phyloP scores from a whole-genome alignment of 2,797 vertebrate genomes.

The Oreonectes daqikongensis region DNA sequence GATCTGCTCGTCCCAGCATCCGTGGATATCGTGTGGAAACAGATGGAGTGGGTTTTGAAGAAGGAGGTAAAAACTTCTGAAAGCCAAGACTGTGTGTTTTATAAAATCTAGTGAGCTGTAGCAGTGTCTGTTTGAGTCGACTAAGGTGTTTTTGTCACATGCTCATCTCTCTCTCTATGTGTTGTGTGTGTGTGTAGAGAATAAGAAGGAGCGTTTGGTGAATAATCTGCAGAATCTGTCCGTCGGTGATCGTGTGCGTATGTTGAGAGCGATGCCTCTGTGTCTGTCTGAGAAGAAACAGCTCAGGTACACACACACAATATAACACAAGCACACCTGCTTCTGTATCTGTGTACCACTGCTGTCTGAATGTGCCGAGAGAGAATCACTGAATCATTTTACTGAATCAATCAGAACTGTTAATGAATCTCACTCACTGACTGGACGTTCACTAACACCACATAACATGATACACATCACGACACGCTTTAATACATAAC shows the following conservation, averaged over 20 bases:
- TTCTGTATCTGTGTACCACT: neutral
- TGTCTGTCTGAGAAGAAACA: conserved; percentile 80
- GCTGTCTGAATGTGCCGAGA: too few species aligned
- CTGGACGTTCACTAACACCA: too few species aligned
- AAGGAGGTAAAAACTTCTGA: conserved; percentile 78
- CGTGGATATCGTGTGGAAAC: conserved; percentile 77
- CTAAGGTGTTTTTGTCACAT: neutral
- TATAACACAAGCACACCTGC: neutral
- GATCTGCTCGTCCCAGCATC: conserved; percentile 82
- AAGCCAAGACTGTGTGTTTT: too few species aligned
- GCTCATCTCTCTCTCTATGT: neutral
- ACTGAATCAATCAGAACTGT: too few species aligned
- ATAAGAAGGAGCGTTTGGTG: conserved; percentile 77
- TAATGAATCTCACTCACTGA: too few species aligned
- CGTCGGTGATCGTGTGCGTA: conserved; percentile 73
- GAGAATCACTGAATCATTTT: too few species aligned
- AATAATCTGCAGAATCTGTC: conserved; percentile 87
- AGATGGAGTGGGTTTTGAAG: conserved; percentile 56
- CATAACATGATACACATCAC: too few species aligned
- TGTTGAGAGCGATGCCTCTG: conserved; percentile 85
- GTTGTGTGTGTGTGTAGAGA: conserved; percentile 62
- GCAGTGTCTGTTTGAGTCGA: neutral
- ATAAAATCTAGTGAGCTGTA: too few species aligned
- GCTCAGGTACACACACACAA: conserved; percentile 76
- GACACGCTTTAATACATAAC: too few species aligned